These are phyloP conservation scores for Chiropotes sagulatus DNA, from an alignment of 2,797 vertebrate genomes.

Conservation along the genomic window DNA sequence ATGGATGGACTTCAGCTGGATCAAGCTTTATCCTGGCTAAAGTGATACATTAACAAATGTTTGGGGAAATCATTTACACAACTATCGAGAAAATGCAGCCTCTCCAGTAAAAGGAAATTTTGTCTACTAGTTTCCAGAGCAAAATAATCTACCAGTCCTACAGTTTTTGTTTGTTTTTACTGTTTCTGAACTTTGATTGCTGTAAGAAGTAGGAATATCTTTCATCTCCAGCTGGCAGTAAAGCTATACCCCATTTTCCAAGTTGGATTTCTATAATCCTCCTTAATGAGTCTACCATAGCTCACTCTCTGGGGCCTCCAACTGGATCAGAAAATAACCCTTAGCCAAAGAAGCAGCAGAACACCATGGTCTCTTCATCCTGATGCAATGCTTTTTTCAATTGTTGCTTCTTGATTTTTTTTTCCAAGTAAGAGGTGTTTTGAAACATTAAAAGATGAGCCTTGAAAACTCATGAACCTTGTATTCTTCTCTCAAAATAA, in stretches of 20 bases:
- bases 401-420: conserved; percentile 33
- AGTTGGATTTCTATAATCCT: conserved; percentile 57
- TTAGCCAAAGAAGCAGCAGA: conserved; percentile 15
- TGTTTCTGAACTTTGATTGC: conserved; percentile 74
- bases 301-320: conserved; percentile 1
- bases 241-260: conserved; percentile 50
- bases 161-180: conserved; percentile 72
- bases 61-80: conserved; percentile 56
- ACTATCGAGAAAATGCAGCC: conserved; percentile 25
- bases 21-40: not conserved
- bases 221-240: conserved; percentile 73
- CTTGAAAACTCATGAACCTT: conserved; percentile 6
- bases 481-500: not conserved
- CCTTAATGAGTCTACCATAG: conserved; percentile 75
- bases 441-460: conserved; percentile 48
- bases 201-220: conserved; percentile 62
- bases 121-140: conserved; percentile 66
- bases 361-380: not conserved
- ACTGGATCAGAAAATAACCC: conserved; percentile 46
- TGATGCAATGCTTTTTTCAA: not conserved
- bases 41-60: conserved; percentile 34
- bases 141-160: conserved; percentile 61
- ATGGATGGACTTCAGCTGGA: conserved; percentile 37
- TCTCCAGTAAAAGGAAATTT: conserved; percentile 59
- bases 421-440: conserved; percentile 39